Base-by-base conservation (phyloP, 2,888 invertebrate genomes). In the Patella caerulea region DNA sequence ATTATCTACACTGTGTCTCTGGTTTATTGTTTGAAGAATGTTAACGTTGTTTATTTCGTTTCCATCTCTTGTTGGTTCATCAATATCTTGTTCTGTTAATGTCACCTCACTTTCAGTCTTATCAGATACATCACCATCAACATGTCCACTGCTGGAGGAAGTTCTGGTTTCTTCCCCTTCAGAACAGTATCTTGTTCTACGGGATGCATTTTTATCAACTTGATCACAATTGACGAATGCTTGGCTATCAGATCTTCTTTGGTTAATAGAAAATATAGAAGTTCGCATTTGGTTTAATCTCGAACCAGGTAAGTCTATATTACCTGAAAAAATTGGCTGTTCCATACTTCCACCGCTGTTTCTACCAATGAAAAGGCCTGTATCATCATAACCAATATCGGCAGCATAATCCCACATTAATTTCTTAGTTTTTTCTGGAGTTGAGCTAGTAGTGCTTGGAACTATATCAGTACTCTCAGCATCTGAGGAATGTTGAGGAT, bases 381-480 rank as follows among this genome's bases (percentile, higher is more conserved):
- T 80, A 53, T 82, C 83, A 65, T 85, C 82, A 79, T 84, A 85
- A 17, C 86, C 86, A 9, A 88, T 78, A 72, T 88, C 88, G 59
- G 86, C 88, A 1, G 82, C 88, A 79, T 88, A 87, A 75, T 88
- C 88, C 89, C 89, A 88, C 3, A 83, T 77, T 55, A 87, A 81
- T 76, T 81, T 83, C 45, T 81, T 80, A n/a, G 72, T 73, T 14
- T 77, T 72, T 45, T 83, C 82, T n/a, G 82, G 82, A 5, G 83
- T 82, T 74, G 79, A 74, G 24, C 65, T 65, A 19, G 81, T 80
- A 15, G 81, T 82, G 78, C 83, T 83, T 17, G 83, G 83, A 56
- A 83, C 79, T 15, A 83, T 82, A 12, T 82, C 82, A 73, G 75
- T 82, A 81, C 84, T 85, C 74, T 84, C 84, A 71, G 83, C 71